phyloP scores from a whole-genome alignment of 2,888 invertebrate species.

The Eilema depressum region DNA sequence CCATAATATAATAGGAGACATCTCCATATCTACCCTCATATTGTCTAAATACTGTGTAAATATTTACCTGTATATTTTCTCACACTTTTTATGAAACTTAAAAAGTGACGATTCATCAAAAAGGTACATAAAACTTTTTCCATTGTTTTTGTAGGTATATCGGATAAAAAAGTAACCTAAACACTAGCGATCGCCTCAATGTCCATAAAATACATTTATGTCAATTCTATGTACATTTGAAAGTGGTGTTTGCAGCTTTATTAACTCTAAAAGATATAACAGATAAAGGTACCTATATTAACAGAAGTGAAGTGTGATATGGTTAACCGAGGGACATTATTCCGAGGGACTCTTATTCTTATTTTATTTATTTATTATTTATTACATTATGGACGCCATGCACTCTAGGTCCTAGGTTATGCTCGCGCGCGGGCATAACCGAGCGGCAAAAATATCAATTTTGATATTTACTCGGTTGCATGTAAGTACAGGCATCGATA shows the following conservation, averaged over 20 bases:
- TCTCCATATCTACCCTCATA: slow-evolving; percentile 77
- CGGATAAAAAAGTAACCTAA: neutral
- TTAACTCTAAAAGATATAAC: neutral
- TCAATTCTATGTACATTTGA: neutral
- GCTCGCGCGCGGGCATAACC: too few relatives aligned
- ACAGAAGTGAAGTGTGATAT: too few relatives aligned
- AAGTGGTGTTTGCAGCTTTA: neutral
- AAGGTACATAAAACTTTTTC: neutral
- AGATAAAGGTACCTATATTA: too few relatives aligned
- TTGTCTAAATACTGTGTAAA: slow-evolving; percentile 62
- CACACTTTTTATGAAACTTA: slow-evolving; percentile 59
- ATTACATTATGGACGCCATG: too few relatives aligned
- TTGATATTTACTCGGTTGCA: too few relatives aligned
- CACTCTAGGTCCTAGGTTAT: too few relatives aligned
- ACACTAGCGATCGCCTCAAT: neutral
- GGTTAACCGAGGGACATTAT: too few relatives aligned
- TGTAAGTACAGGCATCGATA: too few relatives aligned
- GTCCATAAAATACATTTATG: neutral
- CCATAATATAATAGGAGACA: slow-evolving; percentile 85
- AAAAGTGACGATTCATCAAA: slow-evolving; percentile 20
- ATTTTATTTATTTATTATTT: too few relatives aligned
- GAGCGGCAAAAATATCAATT: too few relatives aligned
- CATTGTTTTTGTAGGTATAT: neutral
- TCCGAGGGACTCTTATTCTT: too few relatives aligned
- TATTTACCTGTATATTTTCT: slow-evolving; percentile 63